A percentile compares a stretch with the other conserved stretches of the same genome.
phyloP scores from a whole-genome alignment of 35 echinoderm and acorn worm species.

The Apostichopus japonicus region DNA sequence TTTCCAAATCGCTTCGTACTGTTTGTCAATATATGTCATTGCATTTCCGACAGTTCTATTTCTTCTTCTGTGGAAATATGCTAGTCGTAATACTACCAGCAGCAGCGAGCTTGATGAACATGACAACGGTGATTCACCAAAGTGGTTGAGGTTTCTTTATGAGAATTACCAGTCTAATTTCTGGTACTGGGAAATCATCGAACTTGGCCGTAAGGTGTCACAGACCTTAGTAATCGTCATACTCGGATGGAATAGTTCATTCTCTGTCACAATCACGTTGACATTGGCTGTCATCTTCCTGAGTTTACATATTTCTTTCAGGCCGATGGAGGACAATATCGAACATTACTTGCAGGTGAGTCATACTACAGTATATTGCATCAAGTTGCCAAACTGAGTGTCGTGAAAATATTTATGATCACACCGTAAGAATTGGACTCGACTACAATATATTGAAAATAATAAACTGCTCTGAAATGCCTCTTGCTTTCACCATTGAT shows the following conservation, averaged over 20 bases:
- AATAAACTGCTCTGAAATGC: too few relatives aligned
- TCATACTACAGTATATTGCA: too few relatives aligned
- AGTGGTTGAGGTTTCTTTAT: neutral
- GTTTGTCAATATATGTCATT: constrained; percentile 42
- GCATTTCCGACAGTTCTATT: constrained; percentile 31
- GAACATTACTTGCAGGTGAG: constrained; percentile 52
- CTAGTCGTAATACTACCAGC: neutral
- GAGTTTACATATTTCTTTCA: constrained; percentile 13
- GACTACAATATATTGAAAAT: too few relatives aligned
- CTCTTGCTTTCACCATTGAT: too few relatives aligned
- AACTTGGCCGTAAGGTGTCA: constrained; percentile 32
- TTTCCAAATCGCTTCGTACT: constrained; percentile 19
- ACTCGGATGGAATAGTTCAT: constrained; percentile 27
- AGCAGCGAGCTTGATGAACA: neutral
- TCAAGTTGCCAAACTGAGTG: too few relatives aligned
- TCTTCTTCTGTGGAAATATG: constrained; percentile 36
- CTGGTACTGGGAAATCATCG: constrained; percentile 60
- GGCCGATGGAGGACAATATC: constrained; percentile 46
- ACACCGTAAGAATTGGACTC: too few relatives aligned
- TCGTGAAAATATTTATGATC: too few relatives aligned
- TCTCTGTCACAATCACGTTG: constrained; percentile 6
- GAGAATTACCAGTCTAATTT: constrained; percentile 36
- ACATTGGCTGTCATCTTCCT: constrained; percentile 39
- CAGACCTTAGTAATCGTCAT: constrained; percentile 15
- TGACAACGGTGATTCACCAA: neutral